A percentile compares a stretch with the other conserved stretches of the same genome.
Conservation (phyloP, 2,888 invertebrate species). For the Cryptocephalus moraei region DNA sequence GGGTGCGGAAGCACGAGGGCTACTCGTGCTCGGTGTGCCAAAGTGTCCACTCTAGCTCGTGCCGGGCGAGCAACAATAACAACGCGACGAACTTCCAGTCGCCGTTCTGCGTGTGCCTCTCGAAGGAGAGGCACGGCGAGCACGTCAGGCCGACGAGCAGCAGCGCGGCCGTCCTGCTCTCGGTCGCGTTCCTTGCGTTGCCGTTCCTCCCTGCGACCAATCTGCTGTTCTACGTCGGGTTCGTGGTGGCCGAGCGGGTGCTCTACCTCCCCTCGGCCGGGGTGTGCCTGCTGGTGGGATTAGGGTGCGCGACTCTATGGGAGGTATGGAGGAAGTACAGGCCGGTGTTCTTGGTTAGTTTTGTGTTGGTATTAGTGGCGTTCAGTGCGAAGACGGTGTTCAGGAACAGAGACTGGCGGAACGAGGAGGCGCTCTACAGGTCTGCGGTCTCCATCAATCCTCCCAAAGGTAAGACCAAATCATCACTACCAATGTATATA, state of each 20-base stretch:
- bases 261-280: slow-evolving; percentile 95
- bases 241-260: slow-evolving; percentile 93
- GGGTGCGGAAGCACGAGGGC: not conserved
- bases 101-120: slow-evolving; percentile 33
- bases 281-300: slow-evolving; percentile 78
- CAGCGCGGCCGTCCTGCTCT: slow-evolving; percentile 34
- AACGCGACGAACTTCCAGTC: slow-evolving; percentile 50
- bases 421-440: slow-evolving; percentile 86
- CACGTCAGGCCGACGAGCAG: slow-evolving; percentile 7
- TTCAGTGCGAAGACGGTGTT: slow-evolving; percentile 68
- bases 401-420: slow-evolving; percentile 84
- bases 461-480: slow-evolving; percentile 71
- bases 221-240: slow-evolving; percentile 95
- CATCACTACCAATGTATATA: no score
- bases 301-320: slow-evolving; percentile 55
- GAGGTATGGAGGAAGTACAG: slow-evolving; percentile 24
- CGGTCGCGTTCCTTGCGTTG: slow-evolving; percentile 69
- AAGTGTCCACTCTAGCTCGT: slow-evolving; percentile 54
- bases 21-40: slow-evolving; percentile 57
- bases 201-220: slow-evolving; percentile 95
- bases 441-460: slow-evolving; percentile 90
- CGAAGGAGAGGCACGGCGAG: slow-evolving; percentile 1
- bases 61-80: slow-evolving; percentile 63
- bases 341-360: slow-evolving; percentile 39
- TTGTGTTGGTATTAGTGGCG: slow-evolving; percentile 50